Evolutionary conservation across 1,140 invertebrate species (phyloP), one percentile per base, ranked within the genome.

Genomic region (Musca vetustissima): DNA sequence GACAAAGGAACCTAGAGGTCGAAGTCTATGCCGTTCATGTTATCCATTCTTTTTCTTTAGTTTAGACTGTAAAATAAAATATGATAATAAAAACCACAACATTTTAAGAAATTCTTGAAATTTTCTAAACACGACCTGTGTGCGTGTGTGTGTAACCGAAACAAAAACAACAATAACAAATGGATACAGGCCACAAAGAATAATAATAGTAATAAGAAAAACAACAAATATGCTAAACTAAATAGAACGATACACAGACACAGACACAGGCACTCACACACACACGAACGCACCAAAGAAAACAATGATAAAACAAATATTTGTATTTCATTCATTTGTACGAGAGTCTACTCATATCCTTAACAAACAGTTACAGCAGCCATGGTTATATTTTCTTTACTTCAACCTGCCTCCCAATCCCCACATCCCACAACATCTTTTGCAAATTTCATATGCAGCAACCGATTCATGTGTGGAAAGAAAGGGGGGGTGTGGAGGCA

Each of bases 271-370:
- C 15, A 25, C 4, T 28, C 28, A 36, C 36, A 13, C 28, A 61
- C 17, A 61, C n/a, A 13, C 17, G 36, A 11, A 32, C 25, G 21
- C 15, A 4, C 55, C 28, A 59, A n/a, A 59, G 22, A 59, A 15
- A 59, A n/a, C 25, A 59, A 59, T 17, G 55, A 28, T 61, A 61
- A 61, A 61, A 61, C 22, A 61, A 61, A 61, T 61, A 61, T 61
- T 61, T 61, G 36, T 61, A 36, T 61, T 43, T 36, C 28, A 61
- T 61, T 61, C 36, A 61, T 61, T 25, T 32, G 15, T 36, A 61
- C 6, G n/a, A 43, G 36, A 43, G 36, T 43, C 6, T 43, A 43
- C 36, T 43, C 36, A 43, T 43, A 43, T 43, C 36, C 36, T 43
- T 13, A 43, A 43, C 36, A 43, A 43, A 43, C 36, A 43, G n/a